A percentile compares a stretch with the other conserved stretches of the same genome.
Conservation (phyloP, 2,797 vertebrate genomes). For the Scolopax bukidnonensis region DNA sequence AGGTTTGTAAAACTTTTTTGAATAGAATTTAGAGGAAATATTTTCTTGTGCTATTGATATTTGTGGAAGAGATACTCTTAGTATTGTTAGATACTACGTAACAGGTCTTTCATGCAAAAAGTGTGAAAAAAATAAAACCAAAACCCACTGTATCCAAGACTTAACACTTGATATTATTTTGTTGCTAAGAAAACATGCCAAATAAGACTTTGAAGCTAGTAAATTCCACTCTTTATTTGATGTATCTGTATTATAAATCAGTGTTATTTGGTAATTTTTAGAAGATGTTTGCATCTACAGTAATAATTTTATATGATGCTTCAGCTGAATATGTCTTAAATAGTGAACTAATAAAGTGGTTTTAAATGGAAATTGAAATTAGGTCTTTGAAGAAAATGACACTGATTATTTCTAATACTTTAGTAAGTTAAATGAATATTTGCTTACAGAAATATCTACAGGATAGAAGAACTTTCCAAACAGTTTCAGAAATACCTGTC, state of each 20-base stretch:
- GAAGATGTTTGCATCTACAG: conserved; percentile 4
- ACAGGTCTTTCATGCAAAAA: not conserved
- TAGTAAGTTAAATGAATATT: conserved; percentile 42
- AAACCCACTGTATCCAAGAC: not conserved
- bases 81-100: not conserved
- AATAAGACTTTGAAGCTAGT: not conserved
- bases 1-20: not conserved
- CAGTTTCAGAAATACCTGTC: conserved; percentile 4
- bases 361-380: conserved; percentile 66
- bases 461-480: not conserved
- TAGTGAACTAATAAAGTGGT: conserved; percentile 51
- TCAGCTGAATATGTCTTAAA: conserved; percentile 49
- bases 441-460: not conserved
- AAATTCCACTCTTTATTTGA: not conserved
- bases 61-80: not conserved
- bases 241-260: not conserved
- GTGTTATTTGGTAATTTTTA: conserved; percentile 10
- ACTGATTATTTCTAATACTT: conserved; percentile 48
- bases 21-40: not conserved
- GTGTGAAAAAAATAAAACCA: not conserved
- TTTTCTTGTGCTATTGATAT: not conserved
- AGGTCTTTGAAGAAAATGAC: conserved; percentile 45
- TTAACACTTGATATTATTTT: not conserved
- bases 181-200: not conserved
- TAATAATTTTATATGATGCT: conserved; percentile 16